phyloP scores from a whole-genome alignment of 2,113 vertebrate species.

The Hoplias malabaricus region DNA sequence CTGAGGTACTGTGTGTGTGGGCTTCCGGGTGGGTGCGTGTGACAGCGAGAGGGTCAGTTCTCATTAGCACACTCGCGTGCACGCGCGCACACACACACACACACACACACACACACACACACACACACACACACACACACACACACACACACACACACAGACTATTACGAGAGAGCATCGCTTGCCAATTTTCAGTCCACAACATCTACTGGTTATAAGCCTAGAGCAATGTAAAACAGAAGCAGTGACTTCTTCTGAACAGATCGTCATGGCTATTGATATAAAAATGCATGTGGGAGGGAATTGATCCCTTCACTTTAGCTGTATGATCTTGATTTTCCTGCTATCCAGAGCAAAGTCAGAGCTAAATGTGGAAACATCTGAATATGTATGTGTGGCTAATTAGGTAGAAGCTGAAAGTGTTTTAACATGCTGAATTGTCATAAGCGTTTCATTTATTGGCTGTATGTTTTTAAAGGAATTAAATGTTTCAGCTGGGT shows the following conservation, averaged over 20 bases:
- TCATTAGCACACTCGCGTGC: constrained; percentile 24
- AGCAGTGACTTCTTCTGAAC: constrained; percentile 5
- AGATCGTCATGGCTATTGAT: constrained; percentile 17
- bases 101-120: not conserved
- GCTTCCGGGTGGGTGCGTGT: constrained; percentile 15
- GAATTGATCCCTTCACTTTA: not conserved
- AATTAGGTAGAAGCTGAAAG: not conserved
- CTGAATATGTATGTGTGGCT: not conserved
- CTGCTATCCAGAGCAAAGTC: not conserved
- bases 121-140: not conserved
- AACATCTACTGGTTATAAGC: not conserved
- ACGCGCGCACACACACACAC: constrained; percentile 34
- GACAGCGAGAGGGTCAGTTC: not conserved
- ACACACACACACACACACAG: not conserved
- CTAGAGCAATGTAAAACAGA: not conserved
- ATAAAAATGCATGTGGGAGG: not conserved
- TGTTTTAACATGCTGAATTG: not conserved
- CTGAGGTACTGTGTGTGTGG: constrained; percentile 1
- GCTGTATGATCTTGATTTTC: not conserved
- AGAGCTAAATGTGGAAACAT: not conserved
- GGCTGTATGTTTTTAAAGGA: too few species aligned
- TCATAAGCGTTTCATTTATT: not conserved
- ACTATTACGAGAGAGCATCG: not conserved
- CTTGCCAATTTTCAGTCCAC: not conserved
- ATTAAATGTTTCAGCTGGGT: too few species aligned